These are phyloP conservation scores for Chelmon rostratus DNA, from an alignment of 2,797 vertebrate species.

Conservation along the genomic window DNA sequence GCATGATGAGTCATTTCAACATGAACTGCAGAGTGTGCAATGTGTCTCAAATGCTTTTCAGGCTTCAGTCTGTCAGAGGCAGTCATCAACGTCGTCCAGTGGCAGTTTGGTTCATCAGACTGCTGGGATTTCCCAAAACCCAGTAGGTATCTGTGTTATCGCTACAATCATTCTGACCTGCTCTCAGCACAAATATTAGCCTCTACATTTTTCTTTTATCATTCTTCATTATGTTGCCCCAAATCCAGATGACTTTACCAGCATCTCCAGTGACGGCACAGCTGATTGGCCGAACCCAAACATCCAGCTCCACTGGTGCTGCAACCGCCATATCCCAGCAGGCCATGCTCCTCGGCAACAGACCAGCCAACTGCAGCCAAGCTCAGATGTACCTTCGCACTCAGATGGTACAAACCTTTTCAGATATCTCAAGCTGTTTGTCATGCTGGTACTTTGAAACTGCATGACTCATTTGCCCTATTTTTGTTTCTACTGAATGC, in stretches of 20 bases:
- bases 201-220: background rate
- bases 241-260: constrained; percentile 90
- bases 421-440: background rate
- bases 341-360: constrained; percentile 93
- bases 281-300: constrained; percentile 91
- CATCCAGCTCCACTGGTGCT: constrained; percentile 89
- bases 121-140: constrained; percentile 90
- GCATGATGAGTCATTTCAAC: background rate
- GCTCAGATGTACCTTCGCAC: constrained; percentile 97
- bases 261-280: constrained; percentile 91
- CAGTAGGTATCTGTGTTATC: constrained; percentile 83
- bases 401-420: constrained; percentile 90
- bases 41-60: constrained; percentile 78
- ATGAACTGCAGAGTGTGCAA: background rate
- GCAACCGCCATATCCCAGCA: constrained; percentile 90
- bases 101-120: constrained; percentile 89
- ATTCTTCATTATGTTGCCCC: background rate
- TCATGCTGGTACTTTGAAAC: background rate
- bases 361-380: constrained; percentile 93
- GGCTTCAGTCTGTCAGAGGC: constrained; percentile 91
- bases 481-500: constrained; percentile 38
- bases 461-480: constrained; percentile 15
- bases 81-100: constrained; percentile 87
- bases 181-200: constrained; percentile 3
- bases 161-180: background rate